These are phyloP conservation scores for Neogale vison DNA, from an alignment of 2,113 vertebrate species.

Conservation along the genomic window DNA sequence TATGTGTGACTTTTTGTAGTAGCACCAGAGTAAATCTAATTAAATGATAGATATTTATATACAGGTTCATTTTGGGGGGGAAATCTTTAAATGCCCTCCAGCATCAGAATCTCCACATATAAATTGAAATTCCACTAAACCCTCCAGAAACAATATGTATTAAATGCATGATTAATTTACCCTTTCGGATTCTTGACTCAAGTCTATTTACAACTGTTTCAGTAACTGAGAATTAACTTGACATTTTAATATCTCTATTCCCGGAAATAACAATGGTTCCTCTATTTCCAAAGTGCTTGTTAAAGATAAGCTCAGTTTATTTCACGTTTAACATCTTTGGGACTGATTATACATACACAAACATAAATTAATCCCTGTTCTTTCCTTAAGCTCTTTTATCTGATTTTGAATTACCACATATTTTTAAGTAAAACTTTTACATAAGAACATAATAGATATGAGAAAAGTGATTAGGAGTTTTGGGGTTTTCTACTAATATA, in stretches of 20 bases:
- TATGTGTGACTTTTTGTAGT: neutral
- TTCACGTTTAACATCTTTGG: conserved; percentile 37
- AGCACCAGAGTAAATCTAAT: neutral
- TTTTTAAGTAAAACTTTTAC: conserved; percentile 34
- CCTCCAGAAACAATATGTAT: neutral
- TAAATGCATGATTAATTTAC: neutral
- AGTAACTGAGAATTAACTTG: conserved; percentile 24
- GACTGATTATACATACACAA: neutral
- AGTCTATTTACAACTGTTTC: neutral
- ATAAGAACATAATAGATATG: neutral
- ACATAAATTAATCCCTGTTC: neutral
- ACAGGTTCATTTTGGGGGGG: neutral
- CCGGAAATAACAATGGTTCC: conserved; percentile 39
- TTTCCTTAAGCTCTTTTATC: conserved; percentile 13
- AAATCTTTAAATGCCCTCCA: neutral
- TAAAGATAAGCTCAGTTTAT: conserved; percentile 40
- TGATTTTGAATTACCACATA: conserved; percentile 33
- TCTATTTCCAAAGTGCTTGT: conserved; percentile 26
- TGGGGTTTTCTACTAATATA: neutral
- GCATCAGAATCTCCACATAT: neutral
- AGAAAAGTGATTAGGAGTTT: neutral
- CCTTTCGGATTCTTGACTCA: neutral
- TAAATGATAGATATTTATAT: neutral
- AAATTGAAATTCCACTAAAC: neutral
- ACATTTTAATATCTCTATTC: conserved; percentile 9